Evolutionary conservation across 64 coral and sea anemone genomes (phyloP), one percentile per base, ranked within the genome.

Genomic region (Dendrophyllia cribrosa): DNA sequence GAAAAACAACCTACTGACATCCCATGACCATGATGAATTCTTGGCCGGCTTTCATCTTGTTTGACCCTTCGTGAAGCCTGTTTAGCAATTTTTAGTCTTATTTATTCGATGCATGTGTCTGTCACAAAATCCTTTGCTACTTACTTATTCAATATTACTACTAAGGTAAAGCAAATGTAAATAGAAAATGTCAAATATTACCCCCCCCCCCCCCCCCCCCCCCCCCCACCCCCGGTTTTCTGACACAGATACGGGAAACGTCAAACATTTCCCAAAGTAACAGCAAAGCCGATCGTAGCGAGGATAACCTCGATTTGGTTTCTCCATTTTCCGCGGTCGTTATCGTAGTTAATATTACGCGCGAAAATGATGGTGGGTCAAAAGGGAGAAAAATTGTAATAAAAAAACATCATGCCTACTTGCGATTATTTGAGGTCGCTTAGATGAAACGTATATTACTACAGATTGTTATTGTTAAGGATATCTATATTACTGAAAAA

Each of bases 231-330:
- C n/a, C 95, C 95, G 72, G 93, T 92, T 72, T 93, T 96, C 48
- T 92, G 90, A 55, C 90, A 88, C 26, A 96, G 79, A 60, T 96
- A 93, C 9, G 95, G 95, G 82, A 96, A 96, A 66, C 95, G 90
- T 91, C 95, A 96, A 78, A 96, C 91, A 67, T 96, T 96, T 52
- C 95, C 95, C 49, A 96, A 44, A 79, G 90, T 90, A 45, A 96
- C 95, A 26, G 95, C 90, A 71, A 93, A 96, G 19, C 95, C 95
- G 23, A 96, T 96, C 15, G 91, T 81, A 17, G 95, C 90, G 45
- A 96, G 80, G 46, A 96, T 20, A 75, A 96, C 93, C 60, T 96
- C 95, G 9, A 96, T 51, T 86, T 96, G 88, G 69, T 93, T 96
- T 10, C 90, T 77, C 95, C 95, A 96, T 16, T 92, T 92, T n/a